phyloP scores from a whole-genome alignment of 2,797 vertebrate genomes.

The Fundulus diaphanus region DNA sequence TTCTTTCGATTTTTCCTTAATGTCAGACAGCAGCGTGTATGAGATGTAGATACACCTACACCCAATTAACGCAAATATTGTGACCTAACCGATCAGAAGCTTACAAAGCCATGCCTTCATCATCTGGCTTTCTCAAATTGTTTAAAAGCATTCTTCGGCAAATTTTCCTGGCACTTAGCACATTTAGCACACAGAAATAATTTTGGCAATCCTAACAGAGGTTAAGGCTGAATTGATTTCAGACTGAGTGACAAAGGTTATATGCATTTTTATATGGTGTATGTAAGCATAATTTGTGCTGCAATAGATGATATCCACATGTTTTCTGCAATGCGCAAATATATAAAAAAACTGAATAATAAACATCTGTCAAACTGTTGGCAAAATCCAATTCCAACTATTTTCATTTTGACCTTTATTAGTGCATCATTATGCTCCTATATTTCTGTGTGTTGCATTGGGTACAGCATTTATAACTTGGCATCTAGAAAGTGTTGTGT shows the following conservation, averaged over 20 bases:
- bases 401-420: neutral
- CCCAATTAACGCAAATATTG: neutral
- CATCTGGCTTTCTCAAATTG: neutral
- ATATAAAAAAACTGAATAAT: neutral
- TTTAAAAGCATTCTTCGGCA: neutral
- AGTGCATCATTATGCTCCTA: neutral
- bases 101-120: neutral
- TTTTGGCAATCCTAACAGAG: neutral
- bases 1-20: neutral
- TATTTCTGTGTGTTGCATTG: neutral
- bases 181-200: neutral
- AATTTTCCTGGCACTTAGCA: neutral
- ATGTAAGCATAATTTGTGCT: too few species aligned
- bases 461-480: neutral
- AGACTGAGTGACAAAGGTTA: neutral
- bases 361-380: neutral
- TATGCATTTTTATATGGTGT: neutral
- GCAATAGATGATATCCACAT: too few species aligned
- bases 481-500: neutral
- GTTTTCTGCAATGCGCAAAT: neutral
- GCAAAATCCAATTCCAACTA: neutral
- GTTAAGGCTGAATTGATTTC: neutral
- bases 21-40: neutral
- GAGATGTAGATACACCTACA: too few species aligned
- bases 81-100: neutral